Evolutionary conservation across 1,140 invertebrate species (phyloP).

Genomic region (Aphaenogaster rudis): DNA sequence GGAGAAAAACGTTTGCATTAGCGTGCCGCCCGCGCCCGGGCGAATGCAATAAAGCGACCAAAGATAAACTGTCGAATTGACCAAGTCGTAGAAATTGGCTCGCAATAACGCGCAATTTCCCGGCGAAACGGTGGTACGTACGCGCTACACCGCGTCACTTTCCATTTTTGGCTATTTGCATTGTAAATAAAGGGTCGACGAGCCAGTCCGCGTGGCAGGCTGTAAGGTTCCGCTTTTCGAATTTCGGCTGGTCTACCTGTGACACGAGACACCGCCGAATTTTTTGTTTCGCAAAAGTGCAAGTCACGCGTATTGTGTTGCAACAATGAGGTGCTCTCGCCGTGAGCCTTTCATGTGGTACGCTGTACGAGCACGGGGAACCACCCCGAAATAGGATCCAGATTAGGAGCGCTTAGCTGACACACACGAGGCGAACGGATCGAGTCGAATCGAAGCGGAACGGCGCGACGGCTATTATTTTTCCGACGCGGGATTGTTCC

Average conservation of each 20-base stretch:
- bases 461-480: slow-evolving; percentile 43
- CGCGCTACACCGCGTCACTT: not conserved
- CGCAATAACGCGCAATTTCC: slow-evolving; percentile 30
- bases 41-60: slow-evolving; percentile 53
- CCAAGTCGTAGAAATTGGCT: slow-evolving; percentile 37
- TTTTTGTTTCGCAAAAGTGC: not conserved
- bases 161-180: slow-evolving; percentile 48
- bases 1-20: slow-evolving; percentile 59
- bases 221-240: not conserved
- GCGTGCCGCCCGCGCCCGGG: not conserved
- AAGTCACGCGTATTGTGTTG: not conserved
- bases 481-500: slow-evolving; percentile 26
- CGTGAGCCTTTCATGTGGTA: not conserved
- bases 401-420: slow-evolving; percentile 41
- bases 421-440: not conserved
- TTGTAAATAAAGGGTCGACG: slow-evolving; percentile 34
- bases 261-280: not conserved
- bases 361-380: not conserved
- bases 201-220: not conserved
- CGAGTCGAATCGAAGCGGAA: slow-evolving; percentile 24
- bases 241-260: not conserved
- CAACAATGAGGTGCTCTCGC: not conserved
- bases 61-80: slow-evolving; percentile 66
- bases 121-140: not conserved
- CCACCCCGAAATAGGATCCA: not conserved